Evolutionary conservation across 2,888 invertebrate genomes (phyloP), one percentile per base, ranked within the genome.

Genomic region (Myopa testacea): DNA sequence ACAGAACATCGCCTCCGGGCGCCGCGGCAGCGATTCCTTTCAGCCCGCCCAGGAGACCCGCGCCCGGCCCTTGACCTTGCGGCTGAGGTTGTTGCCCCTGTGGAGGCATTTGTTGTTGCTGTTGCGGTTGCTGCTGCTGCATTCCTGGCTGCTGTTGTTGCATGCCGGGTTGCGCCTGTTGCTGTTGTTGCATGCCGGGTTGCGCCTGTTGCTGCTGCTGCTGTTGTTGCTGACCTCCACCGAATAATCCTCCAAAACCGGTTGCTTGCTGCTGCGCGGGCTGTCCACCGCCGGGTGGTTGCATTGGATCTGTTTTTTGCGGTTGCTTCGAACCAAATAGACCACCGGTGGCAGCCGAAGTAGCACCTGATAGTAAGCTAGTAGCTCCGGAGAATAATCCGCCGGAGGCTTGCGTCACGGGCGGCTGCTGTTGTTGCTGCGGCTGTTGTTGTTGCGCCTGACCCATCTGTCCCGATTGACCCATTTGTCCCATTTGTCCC

Each of bases 1-100:
- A 96, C 85, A 96, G 92, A 84, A 96, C 95, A 88, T 96, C 96
- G 85, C 96, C 96, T 81, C 96, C 96, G 84, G 96, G 95, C 83
- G 87, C 88, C 78, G 96, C 95, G 91, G 96, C 95, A 89, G 96
- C 96, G 85, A 95, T 93, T 88, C 96, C 93, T 90, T 96, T 96
- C 88, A 96, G 95, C 94, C 96, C 96, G 82, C 96, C 93, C 90
- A 96, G 96, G 89, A 96, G 95, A 94, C 96, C 96, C 83, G 96
- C 92, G 90, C 95, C 96, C 79, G 88, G 88, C 26, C 86, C 87
- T 80, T 84, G 85, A 19, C 84, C 81, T 78, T 87, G 86, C 65
- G 91, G 91, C 88, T 86, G 87, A 60, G 86, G 85, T 81, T 84
- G 84, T 80, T 90, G 84, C 72, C 83, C 84, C 83, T 87, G 87